A percentile compares a stretch with the other conserved stretches of the same genome.
These are phyloP conservation scores for Protonemura montana DNA, from an alignment of 2,888 invertebrate species.

Conservation along the genomic window DNA sequence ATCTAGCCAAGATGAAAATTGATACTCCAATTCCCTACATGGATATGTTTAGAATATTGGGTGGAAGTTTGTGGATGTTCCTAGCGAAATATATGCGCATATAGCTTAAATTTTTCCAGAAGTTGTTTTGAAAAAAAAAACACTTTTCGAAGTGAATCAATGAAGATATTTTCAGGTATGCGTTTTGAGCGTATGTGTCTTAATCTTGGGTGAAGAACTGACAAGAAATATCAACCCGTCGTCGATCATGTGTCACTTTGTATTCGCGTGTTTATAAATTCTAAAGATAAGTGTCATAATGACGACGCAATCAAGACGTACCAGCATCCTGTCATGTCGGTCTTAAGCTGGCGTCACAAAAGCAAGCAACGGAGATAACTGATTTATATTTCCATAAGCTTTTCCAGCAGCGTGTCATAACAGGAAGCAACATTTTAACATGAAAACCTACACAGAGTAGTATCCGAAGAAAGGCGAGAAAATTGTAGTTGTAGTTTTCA, in stretches of 20 bases:
- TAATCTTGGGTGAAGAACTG: background rate
- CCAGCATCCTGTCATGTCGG: background rate
- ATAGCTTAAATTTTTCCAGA: background rate
- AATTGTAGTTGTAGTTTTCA: background rate
- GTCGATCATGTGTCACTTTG: background rate
- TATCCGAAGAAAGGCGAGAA: background rate
- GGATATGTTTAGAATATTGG: background rate
- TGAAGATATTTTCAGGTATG: background rate
- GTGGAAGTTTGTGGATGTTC: background rate
- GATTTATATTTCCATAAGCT: slow-evolving; percentile 9
- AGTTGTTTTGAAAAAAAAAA: background rate
- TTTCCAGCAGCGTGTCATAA: background rate
- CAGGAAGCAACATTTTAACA: background rate
- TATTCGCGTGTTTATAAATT: background rate
- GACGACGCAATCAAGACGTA: background rate
- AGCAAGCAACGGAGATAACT: background rate
- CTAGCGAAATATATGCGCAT: background rate
- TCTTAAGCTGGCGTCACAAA: slow-evolving; percentile 2
- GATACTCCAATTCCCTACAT: background rate
- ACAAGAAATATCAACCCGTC: background rate
- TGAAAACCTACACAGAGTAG: background rate
- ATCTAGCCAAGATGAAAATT: background rate
- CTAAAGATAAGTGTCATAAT: slow-evolving; percentile 4
- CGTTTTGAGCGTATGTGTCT: too few species aligned
- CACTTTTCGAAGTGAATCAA: background rate